Percentiles rank a stretch among this genome's conserved stretches.
These are phyloP conservation scores for Drosophila repleta DNA, from an alignment of 1,140 invertebrate species.

Conservation along the genomic window DNA sequence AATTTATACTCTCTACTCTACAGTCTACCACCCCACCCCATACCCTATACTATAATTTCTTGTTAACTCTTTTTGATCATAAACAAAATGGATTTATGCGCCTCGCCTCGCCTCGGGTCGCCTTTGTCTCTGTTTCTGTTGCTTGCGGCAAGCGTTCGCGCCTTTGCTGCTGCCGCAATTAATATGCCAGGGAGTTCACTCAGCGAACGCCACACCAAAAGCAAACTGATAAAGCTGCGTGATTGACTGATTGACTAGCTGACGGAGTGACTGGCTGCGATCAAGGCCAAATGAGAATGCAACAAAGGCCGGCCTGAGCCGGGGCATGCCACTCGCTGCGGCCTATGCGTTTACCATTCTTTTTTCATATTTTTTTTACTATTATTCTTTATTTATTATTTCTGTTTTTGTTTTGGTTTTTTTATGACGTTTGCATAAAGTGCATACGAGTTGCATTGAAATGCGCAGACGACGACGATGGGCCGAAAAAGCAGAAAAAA, in stretches of 20 bases:
- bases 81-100: background rate
- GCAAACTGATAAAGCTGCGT: constrained; percentile 21
- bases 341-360: constrained; percentile 24
- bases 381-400: no score
- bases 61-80: background rate
- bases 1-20: no score
- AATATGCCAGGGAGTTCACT: constrained; percentile 51
- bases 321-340: constrained; percentile 16
- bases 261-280: constrained; percentile 19
- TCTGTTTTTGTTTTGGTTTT: no score
- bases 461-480: constrained; percentile 34
- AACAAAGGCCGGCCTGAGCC: constrained; percentile 5
- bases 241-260: constrained; percentile 5
- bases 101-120: background rate
- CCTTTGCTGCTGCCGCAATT: constrained; percentile 38
- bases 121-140: background rate
- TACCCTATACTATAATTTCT: background rate
- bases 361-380: no score
- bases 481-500: constrained; percentile 1
- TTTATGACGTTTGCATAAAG: constrained; percentile 60
- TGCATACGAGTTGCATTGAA: constrained; percentile 42
- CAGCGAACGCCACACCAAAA: constrained; percentile 7
- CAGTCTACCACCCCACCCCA: no score
- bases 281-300: constrained; percentile 35
- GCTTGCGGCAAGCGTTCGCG: constrained; percentile 6